phyloP scores from a whole-genome alignment of 2,888 invertebrate species.

The Mantis religiosa region DNA sequence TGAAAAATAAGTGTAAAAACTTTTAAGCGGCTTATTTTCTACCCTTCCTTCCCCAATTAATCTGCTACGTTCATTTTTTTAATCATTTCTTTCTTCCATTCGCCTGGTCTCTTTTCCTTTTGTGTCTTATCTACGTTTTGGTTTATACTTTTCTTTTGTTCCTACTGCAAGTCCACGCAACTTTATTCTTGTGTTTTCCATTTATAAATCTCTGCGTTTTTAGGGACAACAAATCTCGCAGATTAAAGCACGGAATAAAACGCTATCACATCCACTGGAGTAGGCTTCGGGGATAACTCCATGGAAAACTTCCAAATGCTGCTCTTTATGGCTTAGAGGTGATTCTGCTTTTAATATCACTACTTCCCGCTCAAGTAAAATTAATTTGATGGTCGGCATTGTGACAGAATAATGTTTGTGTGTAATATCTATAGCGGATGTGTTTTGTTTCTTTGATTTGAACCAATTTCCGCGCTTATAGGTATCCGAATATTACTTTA shows the following conservation, averaged over 20 bases:
- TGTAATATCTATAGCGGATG: no score
- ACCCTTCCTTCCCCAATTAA: background rate
- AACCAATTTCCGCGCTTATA: no score
- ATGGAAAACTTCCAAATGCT: background rate
- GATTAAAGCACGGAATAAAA: background rate
- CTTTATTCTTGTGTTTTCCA: background rate
- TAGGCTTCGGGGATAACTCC: background rate
- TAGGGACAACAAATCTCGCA: background rate
- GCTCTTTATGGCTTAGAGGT: background rate
- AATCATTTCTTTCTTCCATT: background rate
- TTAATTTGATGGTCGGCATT: background rate
- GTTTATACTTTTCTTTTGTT: background rate
- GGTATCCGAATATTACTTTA: no score
- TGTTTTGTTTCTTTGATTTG: no score
- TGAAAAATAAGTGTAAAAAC: background rate
- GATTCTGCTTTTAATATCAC: background rate
- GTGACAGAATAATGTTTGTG: no score
- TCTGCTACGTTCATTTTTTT: background rate
- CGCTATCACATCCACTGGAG: background rate
- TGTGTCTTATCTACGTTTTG: background rate
- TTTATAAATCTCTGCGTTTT: background rate
- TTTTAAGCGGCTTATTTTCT: background rate
- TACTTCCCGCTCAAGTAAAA: background rate
- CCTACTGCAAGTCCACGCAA: background rate
- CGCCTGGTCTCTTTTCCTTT: background rate